These are phyloP conservation scores for Gymnosoma rotundatum DNA, from an alignment of 2,888 invertebrate species.

Conservation along the genomic window DNA sequence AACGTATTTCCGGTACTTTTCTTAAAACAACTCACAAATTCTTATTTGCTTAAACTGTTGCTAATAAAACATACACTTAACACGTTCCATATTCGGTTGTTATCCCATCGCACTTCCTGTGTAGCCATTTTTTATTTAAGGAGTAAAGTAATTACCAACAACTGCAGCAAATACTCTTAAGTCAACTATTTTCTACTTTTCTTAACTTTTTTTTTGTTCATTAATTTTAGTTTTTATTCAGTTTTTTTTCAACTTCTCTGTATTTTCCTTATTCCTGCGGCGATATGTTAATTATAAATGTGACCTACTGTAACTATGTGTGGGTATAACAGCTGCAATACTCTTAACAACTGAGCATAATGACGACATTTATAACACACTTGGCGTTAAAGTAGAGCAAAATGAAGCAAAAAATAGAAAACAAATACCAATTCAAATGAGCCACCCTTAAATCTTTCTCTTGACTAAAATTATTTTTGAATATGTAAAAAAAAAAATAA, in stretches of 20 bases:
- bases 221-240: slow-evolving; percentile 18
- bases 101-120: slow-evolving; percentile 56
- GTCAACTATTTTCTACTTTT: slow-evolving; percentile 64
- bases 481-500: neutral
- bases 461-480: slow-evolving; percentile 39
- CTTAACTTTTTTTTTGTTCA: slow-evolving; percentile 19
- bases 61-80: slow-evolving; percentile 49
- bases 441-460: slow-evolving; percentile 18
- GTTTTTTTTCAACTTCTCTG: neutral
- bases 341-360: slow-evolving; percentile 36
- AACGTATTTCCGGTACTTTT: neutral
- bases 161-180: slow-evolving; percentile 45
- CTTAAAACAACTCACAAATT: neutral
- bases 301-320: slow-evolving; percentile 45
- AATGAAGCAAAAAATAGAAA: slow-evolving; percentile 24
- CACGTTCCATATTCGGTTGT: slow-evolving; percentile 51
- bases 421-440: slow-evolving; percentile 32
- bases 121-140: slow-evolving; percentile 42
- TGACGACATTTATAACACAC: slow-evolving; percentile 53
- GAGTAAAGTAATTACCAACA: slow-evolving; percentile 60
- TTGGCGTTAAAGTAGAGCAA: slow-evolving; percentile 36
- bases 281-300: slow-evolving; percentile 66
- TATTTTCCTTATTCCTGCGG: slow-evolving; percentile 31
- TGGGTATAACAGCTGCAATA: slow-evolving; percentile 7
- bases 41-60: slow-evolving; percentile 7